Evolutionary conservation across 2,888 invertebrate genomes (phyloP).

Genomic region (Perizoma affinitatum): DNA sequence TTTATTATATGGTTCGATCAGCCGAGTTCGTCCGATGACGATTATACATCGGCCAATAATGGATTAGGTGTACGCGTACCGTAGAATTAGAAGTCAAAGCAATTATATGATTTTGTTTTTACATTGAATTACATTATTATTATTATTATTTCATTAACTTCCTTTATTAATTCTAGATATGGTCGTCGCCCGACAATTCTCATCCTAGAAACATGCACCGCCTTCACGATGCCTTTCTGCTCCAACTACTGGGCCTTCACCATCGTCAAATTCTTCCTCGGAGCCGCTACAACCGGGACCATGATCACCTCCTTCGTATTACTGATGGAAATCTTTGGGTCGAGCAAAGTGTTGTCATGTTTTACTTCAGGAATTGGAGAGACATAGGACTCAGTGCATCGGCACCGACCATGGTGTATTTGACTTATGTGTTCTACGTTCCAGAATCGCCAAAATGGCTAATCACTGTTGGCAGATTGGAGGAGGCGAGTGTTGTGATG

Average conservation of each 20-base stretch:
- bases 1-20: too few relatives aligned
- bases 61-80: too few relatives aligned
- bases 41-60: too few relatives aligned
- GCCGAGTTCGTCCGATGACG: too few relatives aligned
- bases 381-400: slow-evolving; percentile 84
- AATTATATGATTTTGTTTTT: too few relatives aligned
- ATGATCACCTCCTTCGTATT: slow-evolving; percentile 88
- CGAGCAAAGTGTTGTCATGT: slow-evolving; percentile 78
- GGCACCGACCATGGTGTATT: slow-evolving; percentile 80
- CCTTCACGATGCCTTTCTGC: slow-evolving; percentile 86
- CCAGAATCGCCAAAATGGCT: slow-evolving; percentile 92
- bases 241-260: slow-evolving; percentile 83
- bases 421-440: slow-evolving; percentile 85
- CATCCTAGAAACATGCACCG: slow-evolving; percentile 85
- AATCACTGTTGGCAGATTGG: slow-evolving; percentile 85
- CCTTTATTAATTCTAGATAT: slow-evolving; percentile 73
- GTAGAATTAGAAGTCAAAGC: too few relatives aligned
- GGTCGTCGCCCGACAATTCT: slow-evolving; percentile 88
- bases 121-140: too few relatives aligned
- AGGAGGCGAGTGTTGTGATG: slow-evolving; percentile 84
- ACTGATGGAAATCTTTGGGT: slow-evolving; percentile 85
- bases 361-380: slow-evolving; percentile 85
- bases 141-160: too few relatives aligned
- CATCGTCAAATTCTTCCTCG: slow-evolving; percentile 85
- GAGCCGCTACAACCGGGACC: slow-evolving; percentile 89